These are phyloP conservation scores for Pegoplata infirma DNA, from an alignment of 2,888 invertebrate species.

Conservation along the genomic window DNA sequence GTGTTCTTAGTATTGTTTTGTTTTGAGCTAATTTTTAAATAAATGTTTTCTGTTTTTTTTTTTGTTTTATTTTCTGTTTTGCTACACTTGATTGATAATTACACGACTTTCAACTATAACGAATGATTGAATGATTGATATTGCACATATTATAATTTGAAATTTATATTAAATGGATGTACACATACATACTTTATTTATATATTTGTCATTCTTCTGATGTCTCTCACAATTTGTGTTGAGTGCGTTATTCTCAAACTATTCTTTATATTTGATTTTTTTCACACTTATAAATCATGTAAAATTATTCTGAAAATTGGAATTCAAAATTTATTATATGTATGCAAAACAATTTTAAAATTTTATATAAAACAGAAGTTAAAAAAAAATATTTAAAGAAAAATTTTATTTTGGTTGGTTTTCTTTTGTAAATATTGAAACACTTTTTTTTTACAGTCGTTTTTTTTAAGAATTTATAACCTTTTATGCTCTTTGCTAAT, in stretches of 20 bases:
- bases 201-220: conserved; percentile 29
- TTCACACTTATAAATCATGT: not conserved
- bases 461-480: not conserved
- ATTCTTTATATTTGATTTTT: conserved; percentile 11
- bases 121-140: not conserved
- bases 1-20: conserved; percentile 16
- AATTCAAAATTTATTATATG: conserved; percentile 12
- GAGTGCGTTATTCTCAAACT: conserved; percentile 50
- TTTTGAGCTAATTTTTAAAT: conserved; percentile 3
- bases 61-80: conserved; percentile 62
- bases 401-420: not conserved
- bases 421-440: not conserved
- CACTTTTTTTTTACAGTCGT: not conserved
- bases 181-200: conserved; percentile 33
- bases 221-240: conserved; percentile 53
- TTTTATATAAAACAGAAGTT: conserved; percentile 31
- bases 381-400: conserved; percentile 17
- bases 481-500: conserved; percentile 12
- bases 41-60: too few relatives aligned
- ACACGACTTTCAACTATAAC: not conserved
- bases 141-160: conserved; percentile 34
- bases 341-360: conserved; percentile 10
- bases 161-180: conserved; percentile 50
- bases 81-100: conserved; percentile 42
- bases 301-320: not conserved